phyloP scores from a whole-genome alignment of 2,888 invertebrate genomes.

The Lutraria lutraria region DNA sequence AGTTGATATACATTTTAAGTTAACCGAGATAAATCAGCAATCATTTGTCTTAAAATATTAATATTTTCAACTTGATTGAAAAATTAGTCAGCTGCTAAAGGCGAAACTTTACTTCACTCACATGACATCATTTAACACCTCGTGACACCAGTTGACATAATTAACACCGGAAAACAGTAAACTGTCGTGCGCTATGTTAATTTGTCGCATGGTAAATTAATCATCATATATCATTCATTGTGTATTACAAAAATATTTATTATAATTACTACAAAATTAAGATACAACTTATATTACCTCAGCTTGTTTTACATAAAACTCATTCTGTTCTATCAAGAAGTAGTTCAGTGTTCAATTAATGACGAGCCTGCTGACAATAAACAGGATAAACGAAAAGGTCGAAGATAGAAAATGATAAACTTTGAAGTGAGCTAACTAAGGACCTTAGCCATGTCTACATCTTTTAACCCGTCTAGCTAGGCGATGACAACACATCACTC shows the following conservation, averaged over 20 bases:
- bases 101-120: not conserved
- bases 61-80: not conserved
- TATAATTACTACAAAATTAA: not conserved
- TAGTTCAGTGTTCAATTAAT: no score
- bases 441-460: no score
- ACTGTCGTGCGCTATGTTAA: not conserved
- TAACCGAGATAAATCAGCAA: no score
- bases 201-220: not conserved
- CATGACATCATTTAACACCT: not conserved
- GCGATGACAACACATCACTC: no score
- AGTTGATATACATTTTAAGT: no score
- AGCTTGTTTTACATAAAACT: not conserved
- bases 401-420: no score
- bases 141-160: not conserved
- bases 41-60: no score
- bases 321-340: no score
- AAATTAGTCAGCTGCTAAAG: not conserved
- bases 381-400: no score
- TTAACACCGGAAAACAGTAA: slow-evolving; percentile 1
- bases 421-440: no score
- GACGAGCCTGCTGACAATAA: no score
- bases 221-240: not conserved
- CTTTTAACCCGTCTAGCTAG: no score
- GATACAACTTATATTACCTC: not conserved
- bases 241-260: not conserved